Conservation (phyloP, 2,888 invertebrate genomes). For the Melanophora roralis region DNA sequence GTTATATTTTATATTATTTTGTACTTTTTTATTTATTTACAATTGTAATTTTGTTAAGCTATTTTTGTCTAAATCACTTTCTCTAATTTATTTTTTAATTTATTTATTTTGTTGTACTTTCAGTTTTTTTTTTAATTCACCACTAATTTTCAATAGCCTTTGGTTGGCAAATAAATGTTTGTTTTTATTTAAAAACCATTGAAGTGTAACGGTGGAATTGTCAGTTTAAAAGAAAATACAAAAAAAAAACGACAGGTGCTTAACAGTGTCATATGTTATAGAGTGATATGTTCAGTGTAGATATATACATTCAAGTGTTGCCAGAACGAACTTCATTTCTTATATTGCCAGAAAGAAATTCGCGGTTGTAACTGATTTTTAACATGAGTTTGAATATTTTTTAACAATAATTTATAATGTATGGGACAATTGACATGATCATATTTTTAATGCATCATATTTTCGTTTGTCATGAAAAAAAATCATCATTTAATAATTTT, state of each 20-base stretch:
- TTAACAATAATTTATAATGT: too few species aligned
- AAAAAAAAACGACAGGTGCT: slow-evolving; percentile 20
- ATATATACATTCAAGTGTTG: not conserved
- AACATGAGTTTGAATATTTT: too few species aligned
- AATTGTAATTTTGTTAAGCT: not conserved
- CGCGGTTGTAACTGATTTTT: too few species aligned
- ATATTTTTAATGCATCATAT: too few species aligned
- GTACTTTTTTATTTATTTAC: not conserved
- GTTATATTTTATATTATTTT: not conserved
- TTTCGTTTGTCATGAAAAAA: too few species aligned
- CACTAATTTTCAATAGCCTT: slow-evolving; percentile 1
- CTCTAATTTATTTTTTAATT: not conserved
- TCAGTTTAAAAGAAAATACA: slow-evolving; percentile 16
- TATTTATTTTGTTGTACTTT: not conserved
- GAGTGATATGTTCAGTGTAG: slow-evolving; percentile 31
- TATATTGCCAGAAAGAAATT: not conserved
- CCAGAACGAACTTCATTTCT: not conserved
- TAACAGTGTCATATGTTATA: not conserved
- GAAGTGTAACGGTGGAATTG: slow-evolving; percentile 34
- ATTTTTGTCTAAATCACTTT: not conserved
- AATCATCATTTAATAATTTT: too few species aligned
- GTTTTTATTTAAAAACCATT: slow-evolving; percentile 41
- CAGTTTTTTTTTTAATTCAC: not conserved
- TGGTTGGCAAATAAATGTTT: not conserved
- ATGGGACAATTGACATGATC: too few species aligned